Base-by-base conservation (phyloP, 1,140 invertebrate genomes). In the Monochamus saltuarius region DNA sequence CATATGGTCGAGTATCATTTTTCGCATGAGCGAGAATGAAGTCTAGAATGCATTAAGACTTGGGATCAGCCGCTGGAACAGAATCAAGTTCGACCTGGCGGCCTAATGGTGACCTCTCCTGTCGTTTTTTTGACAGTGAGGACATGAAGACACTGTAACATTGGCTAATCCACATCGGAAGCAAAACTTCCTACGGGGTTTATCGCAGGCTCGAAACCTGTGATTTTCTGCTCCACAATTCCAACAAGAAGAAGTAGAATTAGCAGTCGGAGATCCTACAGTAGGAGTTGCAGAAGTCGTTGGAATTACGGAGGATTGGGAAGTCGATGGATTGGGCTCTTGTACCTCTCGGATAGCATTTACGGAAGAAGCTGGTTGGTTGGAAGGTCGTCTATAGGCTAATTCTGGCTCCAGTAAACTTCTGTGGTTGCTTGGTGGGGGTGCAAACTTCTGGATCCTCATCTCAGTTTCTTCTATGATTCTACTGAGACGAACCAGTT, bases 251-350 rank as follows among this genome's bases (percentile, higher is more conserved):
- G 22, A 29, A 29, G 22, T 2, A 29, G 22, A 6, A 29, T 29
- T 6, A 29, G 6, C 22, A 29, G 22, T 6, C 6, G 22, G 6
- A 29, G 2, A 29, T 29, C 22, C 22, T 29, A 29, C 2, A 29
- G 2, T 29, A 29, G 22, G 22, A 3, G 22, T 29, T 6, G 22
- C 2, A 6, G 22, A 29, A 29, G 6, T 29, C 2, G 22, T 29
- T 29, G 22, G 6, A 29, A 29, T 29, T 29, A 29, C 22, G 6
- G 22, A 29, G 2, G 22, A 6, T 29, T 29, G 22, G 22, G 22
- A 29, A 29, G 22, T 29, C 22, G 22, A 29, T 29, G 22, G 22
- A 54, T 29, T 29, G 22, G 6, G 73, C 73, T 62, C 46, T 22
- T 53, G 22, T 2, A 3, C 22, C 22, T 29, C 22, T 29, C 6